Evolutionary conservation across 2,113 vertebrate species (phyloP).

Genomic region (Acanthochromis polyacanthus): DNA sequence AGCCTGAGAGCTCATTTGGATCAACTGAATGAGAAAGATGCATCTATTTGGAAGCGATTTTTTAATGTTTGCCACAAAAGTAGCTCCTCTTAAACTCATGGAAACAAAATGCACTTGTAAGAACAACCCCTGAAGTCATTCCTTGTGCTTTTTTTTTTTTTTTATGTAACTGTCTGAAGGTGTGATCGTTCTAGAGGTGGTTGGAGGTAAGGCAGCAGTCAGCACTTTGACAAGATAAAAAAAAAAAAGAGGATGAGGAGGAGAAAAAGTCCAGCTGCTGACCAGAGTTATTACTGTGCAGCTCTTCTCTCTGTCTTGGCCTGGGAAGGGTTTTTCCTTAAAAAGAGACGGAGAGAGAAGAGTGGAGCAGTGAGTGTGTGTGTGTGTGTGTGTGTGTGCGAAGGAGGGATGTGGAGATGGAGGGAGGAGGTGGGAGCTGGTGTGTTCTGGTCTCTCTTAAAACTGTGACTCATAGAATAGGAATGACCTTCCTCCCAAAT

Average conservation of each 20-base stretch:
- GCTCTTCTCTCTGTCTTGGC: constrained; percentile 61
- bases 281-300: constrained; percentile 63
- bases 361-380: constrained; percentile 27
- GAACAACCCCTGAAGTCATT: neutral
- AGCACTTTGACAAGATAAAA: constrained; percentile 6
- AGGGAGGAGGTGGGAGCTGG: constrained; percentile 12
- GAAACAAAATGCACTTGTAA: neutral
- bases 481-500: constrained; percentile 73
- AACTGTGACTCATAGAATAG: constrained; percentile 76
- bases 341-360: constrained; percentile 72
- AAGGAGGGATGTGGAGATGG: constrained; percentile 50
- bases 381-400: no score
- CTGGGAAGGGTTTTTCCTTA: constrained; percentile 73
- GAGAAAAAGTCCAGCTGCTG: constrained; percentile 57
- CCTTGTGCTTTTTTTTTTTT: neutral
- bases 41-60: neutral
- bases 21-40: neutral
- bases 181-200: neutral
- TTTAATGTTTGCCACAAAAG: neutral
- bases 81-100: no score
- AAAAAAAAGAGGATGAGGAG: constrained; percentile 17
- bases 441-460: constrained; percentile 74
- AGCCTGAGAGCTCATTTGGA: neutral
- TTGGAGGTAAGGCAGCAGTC: constrained; percentile 16
- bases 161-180: neutral